Conservation (phyloP, 1,140 invertebrate genomes). For the Teleopsis dalmanni region DNA sequence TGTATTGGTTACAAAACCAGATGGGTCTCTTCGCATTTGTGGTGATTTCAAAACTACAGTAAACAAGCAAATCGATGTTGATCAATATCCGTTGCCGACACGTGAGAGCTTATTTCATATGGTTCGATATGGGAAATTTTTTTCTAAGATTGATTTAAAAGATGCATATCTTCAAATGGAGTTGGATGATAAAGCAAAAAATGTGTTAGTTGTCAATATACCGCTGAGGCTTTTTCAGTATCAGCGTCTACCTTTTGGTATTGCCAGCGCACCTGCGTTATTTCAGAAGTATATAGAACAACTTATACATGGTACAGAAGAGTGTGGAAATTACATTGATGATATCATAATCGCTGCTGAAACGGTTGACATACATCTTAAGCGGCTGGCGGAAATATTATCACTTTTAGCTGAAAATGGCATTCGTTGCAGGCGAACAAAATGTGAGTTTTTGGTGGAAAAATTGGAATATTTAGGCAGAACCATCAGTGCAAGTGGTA, state of each 20-base stretch:
- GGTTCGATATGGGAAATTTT: constrained; percentile 30
- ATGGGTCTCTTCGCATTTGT: constrained; percentile 42
- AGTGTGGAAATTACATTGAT: constrained; percentile 37
- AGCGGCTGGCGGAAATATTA: constrained; percentile 25
- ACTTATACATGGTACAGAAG: constrained; percentile 26
- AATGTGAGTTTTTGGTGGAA: constrained; percentile 18
- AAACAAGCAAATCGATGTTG: constrained; percentile 29
- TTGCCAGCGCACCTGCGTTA: constrained; percentile 30
- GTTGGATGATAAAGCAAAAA: constrained; percentile 18
- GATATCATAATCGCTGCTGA: constrained; percentile 30
- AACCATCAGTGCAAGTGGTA: constrained; percentile 21
- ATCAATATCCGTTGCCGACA: constrained; percentile 33
- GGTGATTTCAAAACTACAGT: constrained; percentile 44
- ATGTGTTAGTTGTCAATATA: constrained; percentile 21
- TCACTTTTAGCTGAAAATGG: constrained; percentile 13
- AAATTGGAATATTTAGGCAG: constrained; percentile 28
- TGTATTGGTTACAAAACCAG: constrained; percentile 45
- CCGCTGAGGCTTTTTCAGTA: constrained; percentile 40
- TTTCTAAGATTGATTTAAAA: constrained; percentile 25
- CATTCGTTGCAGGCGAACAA: constrained; percentile 17
- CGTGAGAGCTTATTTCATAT: constrained; percentile 32
- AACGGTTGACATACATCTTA: constrained; percentile 23
- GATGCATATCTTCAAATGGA: constrained; percentile 28
- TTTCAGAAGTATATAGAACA: constrained; percentile 34
- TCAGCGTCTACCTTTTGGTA: constrained; percentile 44